Conservation (phyloP, 2,888 invertebrate genomes). For the Mesorhabditis sp. region DNA sequence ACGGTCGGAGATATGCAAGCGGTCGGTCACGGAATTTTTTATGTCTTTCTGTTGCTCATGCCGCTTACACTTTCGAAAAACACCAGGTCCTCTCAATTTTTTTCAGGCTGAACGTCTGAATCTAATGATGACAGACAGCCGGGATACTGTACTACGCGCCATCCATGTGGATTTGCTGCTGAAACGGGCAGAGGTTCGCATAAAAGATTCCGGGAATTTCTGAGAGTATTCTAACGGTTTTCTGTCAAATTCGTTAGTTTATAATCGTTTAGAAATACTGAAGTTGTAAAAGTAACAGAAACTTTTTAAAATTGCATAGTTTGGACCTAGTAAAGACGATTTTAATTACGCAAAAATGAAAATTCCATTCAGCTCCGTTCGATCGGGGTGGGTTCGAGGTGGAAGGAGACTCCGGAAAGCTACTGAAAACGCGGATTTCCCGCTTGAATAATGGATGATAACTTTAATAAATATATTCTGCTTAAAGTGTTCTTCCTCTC, state of each 20-base stretch:
- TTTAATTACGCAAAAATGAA: not conserved
- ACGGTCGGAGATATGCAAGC: conserved; percentile 21
- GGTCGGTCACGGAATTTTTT: conserved; percentile 11
- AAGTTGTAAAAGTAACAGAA: not conserved
- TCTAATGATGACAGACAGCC: conserved; percentile 42
- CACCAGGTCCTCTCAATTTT: not conserved
- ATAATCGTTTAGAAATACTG: not conserved
- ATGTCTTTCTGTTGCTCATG: no score
- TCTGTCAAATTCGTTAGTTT: not conserved
- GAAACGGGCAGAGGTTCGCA: conserved; percentile 30
- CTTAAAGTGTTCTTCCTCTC: no score
- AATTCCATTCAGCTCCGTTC: not conserved
- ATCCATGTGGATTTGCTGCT: conserved; percentile 46
- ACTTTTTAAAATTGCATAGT: not conserved
- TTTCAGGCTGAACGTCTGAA: conserved; percentile 41
- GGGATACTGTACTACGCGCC: conserved; percentile 47
- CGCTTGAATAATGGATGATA: no score
- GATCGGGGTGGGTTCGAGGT: not conserved
- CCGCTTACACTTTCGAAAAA: no score
- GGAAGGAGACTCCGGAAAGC: not conserved
- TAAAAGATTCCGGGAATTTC: not conserved
- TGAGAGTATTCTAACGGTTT: not conserved
- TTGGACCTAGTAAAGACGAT: not conserved
- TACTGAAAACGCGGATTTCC: not conserved
- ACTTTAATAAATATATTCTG: no score